These are phyloP conservation scores for Formica exsecta DNA, from an alignment of 1,140 invertebrate species.

Conservation along the genomic window DNA sequence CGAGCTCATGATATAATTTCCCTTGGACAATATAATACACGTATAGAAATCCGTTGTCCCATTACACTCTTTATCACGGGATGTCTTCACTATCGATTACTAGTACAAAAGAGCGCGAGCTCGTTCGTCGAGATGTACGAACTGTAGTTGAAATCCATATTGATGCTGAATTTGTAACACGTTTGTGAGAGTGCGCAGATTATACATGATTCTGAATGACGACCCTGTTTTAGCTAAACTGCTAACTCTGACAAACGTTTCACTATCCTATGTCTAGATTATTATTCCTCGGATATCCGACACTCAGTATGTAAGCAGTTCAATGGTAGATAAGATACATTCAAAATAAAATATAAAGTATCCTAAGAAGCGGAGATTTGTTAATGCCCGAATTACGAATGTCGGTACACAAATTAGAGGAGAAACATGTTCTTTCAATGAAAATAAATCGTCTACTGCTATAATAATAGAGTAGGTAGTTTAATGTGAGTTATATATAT, in stretches of 20 bases:
- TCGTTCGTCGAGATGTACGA: constrained; percentile 45
- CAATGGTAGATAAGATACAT: constrained; percentile 54
- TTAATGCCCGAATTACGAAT: constrained; percentile 44
- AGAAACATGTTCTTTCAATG: constrained; percentile 56
- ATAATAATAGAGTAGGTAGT: constrained; percentile 69
- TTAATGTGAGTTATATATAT: constrained; percentile 67
- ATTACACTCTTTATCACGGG: constrained; percentile 64
- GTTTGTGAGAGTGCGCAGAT: constrained; percentile 52
- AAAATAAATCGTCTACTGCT: constrained; percentile 65
- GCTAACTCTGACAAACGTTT: constrained; percentile 59
- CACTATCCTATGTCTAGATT: constrained; percentile 64
- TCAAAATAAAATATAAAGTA: constrained; percentile 62
- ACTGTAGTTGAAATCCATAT: constrained; percentile 54
- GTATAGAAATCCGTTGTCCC: constrained; percentile 64
- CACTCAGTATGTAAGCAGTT: constrained; percentile 57
- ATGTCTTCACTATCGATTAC: constrained; percentile 69
- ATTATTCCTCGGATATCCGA: constrained; percentile 55
- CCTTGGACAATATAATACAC: constrained; percentile 81
- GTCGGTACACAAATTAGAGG: constrained; percentile 27
- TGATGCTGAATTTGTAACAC: constrained; percentile 62
- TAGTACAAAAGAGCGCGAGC: constrained; percentile 50
- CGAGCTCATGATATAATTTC: constrained; percentile 81
- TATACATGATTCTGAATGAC: constrained; percentile 39
- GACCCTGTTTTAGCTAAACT: constrained; percentile 49
- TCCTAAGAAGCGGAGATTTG: constrained; percentile 43